Percentiles rank a stretch among this genome's conserved stretches.
Evolutionary conservation across 2,888 invertebrate species (phyloP).

Genomic region (Drosophila neotestacea): DNA sequence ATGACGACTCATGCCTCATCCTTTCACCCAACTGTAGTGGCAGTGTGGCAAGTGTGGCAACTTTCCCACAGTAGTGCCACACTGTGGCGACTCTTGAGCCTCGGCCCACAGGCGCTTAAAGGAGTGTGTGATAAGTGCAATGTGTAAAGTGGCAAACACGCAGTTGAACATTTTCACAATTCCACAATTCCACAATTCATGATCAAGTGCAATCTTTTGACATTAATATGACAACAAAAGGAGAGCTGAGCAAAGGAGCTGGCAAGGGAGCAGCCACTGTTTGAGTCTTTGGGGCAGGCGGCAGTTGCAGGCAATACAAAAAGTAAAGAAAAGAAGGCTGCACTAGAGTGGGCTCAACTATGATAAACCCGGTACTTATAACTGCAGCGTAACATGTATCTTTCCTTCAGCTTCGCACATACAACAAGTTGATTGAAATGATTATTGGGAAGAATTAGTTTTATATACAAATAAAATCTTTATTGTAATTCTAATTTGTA

Average conservation of each 20-base stretch:
- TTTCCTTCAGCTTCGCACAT: too few relatives aligned
- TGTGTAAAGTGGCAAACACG: slow-evolving; percentile 77
- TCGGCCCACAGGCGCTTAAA: slow-evolving; percentile 53
- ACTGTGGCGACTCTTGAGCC: slow-evolving; percentile 32
- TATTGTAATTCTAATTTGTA: too few relatives aligned
- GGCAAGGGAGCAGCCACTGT: slow-evolving; percentile 18
- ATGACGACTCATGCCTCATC: slow-evolving; percentile 44
- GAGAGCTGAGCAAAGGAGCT: slow-evolving; percentile 35
- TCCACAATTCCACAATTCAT: slow-evolving; percentile 76
- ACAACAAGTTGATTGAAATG: too few relatives aligned
- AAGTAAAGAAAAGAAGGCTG: background rate
- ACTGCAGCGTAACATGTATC: background rate
- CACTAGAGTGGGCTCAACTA: background rate
- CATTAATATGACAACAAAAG: slow-evolving; percentile 80
- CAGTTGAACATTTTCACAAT: slow-evolving; percentile 53
- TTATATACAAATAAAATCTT: too few relatives aligned
- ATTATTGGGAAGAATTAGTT: too few relatives aligned
- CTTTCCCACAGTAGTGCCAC: slow-evolving; percentile 48
- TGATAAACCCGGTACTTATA: background rate
- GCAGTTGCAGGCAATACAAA: background rate
- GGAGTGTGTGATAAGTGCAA: slow-evolving; percentile 46
- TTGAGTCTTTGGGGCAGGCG: background rate
- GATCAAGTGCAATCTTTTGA: slow-evolving; percentile 81
- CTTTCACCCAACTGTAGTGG: slow-evolving; percentile 62
- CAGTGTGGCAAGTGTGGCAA: slow-evolving; percentile 18